These are phyloP conservation scores for Tachycineta bicolor DNA, from an alignment of 2,113 vertebrate genomes.

Conservation along the genomic window DNA sequence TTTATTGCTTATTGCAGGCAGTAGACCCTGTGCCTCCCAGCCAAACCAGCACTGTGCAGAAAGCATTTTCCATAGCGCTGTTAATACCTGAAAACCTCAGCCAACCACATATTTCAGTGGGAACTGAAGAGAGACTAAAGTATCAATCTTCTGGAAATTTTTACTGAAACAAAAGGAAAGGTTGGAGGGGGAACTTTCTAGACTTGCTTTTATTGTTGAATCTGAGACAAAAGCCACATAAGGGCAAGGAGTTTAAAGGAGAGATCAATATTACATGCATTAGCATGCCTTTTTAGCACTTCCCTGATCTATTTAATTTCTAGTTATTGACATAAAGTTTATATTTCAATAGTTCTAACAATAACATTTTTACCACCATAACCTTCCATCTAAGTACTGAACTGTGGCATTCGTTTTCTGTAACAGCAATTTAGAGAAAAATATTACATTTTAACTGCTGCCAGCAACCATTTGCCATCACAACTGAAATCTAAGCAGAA, in stretches of 20 bases:
- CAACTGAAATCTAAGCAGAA: neutral
- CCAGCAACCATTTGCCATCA: neutral
- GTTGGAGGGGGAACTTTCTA: rapidly evolving
- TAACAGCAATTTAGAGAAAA: neutral
- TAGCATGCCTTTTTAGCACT: neutral
- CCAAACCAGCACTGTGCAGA: neutral
- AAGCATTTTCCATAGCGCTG: neutral
- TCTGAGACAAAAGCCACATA: rapidly evolving
- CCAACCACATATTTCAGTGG: neutral
- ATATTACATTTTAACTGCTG: neutral
- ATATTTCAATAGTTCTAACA: neutral
- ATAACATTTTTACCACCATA: neutral
- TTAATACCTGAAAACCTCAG: neutral
- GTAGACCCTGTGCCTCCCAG: neutral
- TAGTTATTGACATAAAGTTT: neutral
- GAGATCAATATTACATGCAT: neutral
- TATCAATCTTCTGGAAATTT: neutral
- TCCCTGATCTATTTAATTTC: neutral
- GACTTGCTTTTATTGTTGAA: neutral
- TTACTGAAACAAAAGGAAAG: neutral
- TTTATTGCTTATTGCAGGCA: neutral
- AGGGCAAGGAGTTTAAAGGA: neutral
- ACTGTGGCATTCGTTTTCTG: neutral
- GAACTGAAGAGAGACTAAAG: neutral
- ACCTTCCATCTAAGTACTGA: neutral